These are phyloP conservation scores for Cyprinodon tularosa DNA, from an alignment of 2,113 vertebrate genomes.

Conservation along the genomic window DNA sequence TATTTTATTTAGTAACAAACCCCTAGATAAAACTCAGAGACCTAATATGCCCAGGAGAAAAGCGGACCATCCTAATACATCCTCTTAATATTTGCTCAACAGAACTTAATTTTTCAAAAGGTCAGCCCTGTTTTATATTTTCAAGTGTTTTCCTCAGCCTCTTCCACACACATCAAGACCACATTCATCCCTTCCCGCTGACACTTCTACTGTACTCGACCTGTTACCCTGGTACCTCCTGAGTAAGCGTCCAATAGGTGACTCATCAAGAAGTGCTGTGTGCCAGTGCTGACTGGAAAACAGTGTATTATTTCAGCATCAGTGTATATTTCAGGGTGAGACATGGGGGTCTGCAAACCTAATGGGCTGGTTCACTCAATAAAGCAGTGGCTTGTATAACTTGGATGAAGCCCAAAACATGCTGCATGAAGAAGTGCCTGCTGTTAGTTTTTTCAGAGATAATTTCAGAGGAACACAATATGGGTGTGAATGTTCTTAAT, in stretches of 20 bases:
- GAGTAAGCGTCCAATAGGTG: slow-evolving; percentile 70
- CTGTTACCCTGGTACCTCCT: slow-evolving; percentile 61
- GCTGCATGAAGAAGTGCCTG: slow-evolving; percentile 34
- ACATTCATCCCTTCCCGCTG: slow-evolving; percentile 28
- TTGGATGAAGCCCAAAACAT: slow-evolving; percentile 63
- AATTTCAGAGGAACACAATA: slow-evolving; percentile 29
- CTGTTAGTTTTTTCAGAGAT: slow-evolving; percentile 22
- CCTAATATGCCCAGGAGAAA: neutral
- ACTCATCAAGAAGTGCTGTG: slow-evolving; percentile 63
- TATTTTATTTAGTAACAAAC: too few relatives aligned
- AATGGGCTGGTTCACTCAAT: slow-evolving; percentile 70
- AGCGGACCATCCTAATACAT: neutral
- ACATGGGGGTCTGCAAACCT: slow-evolving; percentile 52
- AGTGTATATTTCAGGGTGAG: slow-evolving; percentile 64
- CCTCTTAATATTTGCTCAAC: neutral
- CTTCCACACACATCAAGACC: neutral
- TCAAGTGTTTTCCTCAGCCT: neutral
- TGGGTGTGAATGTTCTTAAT: slow-evolving; percentile 9
- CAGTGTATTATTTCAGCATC: slow-evolving; percentile 68
- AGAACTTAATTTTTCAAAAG: neutral
- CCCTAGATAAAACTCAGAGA: neutral
- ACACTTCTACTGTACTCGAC: slow-evolving; percentile 51
- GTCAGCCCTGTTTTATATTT: neutral
- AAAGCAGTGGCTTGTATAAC: slow-evolving; percentile 63
- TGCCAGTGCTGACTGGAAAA: slow-evolving; percentile 55